Evolutionary conservation across 2,797 vertebrate genomes (phyloP).

Genomic region (Phoebastria nigripes): DNA sequence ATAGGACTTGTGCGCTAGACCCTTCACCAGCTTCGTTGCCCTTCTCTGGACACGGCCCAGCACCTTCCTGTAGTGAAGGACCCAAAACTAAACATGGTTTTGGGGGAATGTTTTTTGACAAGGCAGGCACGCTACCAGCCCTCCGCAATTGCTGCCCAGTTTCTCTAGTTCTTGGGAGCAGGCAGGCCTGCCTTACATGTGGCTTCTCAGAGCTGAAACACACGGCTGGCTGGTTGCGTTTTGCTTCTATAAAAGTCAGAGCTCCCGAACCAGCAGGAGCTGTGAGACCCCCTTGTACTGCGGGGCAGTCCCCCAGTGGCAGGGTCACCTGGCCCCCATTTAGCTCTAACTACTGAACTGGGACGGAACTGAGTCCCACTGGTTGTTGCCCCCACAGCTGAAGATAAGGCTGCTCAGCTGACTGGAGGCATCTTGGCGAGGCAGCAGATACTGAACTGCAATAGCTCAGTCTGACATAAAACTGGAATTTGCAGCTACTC

Average conservation of each 20-base stretch:
- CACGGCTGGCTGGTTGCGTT: not conserved
- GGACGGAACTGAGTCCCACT: not conserved
- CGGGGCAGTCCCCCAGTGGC: rapidly evolving
- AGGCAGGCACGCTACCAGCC: not conserved
- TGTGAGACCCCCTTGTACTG: not conserved
- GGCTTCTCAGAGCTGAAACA: not conserved
- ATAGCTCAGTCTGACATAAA: not conserved
- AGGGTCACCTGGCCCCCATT: not conserved
- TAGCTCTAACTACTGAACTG: not conserved
- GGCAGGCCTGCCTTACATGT: not conserved
- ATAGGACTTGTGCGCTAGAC: rapidly evolving
- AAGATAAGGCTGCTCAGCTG: not conserved
- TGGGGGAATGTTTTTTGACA: not conserved
- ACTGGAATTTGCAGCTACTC: not conserved
- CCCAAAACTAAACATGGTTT: not conserved
- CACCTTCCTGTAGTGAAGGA: not conserved
- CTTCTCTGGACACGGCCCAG: not conserved
- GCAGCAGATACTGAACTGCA: not conserved
- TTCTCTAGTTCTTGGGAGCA: not conserved
- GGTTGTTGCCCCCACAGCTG: not conserved
- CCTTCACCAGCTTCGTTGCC: not conserved
- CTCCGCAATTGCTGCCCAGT: rapidly evolving
- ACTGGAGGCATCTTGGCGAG: not conserved
- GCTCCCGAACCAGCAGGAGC: not conserved
- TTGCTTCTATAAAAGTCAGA: not conserved